Base-by-base conservation (phyloP, 2,113 vertebrate genomes). In the Nestor notabilis region DNA sequence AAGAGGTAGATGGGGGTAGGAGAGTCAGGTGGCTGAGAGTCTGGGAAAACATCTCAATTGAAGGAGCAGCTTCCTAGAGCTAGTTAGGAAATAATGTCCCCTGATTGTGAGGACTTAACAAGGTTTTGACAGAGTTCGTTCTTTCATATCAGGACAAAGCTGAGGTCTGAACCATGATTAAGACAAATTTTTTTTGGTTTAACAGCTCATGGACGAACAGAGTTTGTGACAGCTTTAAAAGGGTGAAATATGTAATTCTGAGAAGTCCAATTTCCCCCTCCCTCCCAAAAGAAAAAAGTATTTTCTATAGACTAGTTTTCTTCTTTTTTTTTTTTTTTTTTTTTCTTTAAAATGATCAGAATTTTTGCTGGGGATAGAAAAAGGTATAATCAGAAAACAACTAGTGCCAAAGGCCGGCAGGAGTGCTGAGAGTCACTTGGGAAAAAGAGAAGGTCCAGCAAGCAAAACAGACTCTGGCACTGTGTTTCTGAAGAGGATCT, bases 201-300 rank as follows among this genome's bases (percentile, higher is more conserved):
- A 88, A 50, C 29, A 71, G 31, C 17, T 87, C 37, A 39, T 46
- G 35, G 85, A 71, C 6, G 44, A 2, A 20, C 15, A 74, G 9
- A 63, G 55, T 72, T 69, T 61, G 52, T 65, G 44, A 47, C 25
- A 76, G 25, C 35, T 88, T 88, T 43, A 52, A 33, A 91, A 83
- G 72, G 17, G 13, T 47, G 65, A 77, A 52, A 52, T 52, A 72
- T 1, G 5, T 69, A 29, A 64, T 85, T 88, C 43, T 63, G 27
- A 74, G 11, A 69, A 74, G 21, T 72, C 35, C 3, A 7, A 3
- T 25, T 20, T 76, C 49, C 25, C 13, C 3, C 1, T 13, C 13
- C 24, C 2, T 2, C 3, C 5, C 1, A 50, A 53, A 4, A 21
- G n/a, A n/a, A 15, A 10, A 66, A 61, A 27, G 1, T 61, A 31